Evolutionary conservation across 2,888 invertebrate species (phyloP).

Genomic region (Lycophotia porphyrea): DNA sequence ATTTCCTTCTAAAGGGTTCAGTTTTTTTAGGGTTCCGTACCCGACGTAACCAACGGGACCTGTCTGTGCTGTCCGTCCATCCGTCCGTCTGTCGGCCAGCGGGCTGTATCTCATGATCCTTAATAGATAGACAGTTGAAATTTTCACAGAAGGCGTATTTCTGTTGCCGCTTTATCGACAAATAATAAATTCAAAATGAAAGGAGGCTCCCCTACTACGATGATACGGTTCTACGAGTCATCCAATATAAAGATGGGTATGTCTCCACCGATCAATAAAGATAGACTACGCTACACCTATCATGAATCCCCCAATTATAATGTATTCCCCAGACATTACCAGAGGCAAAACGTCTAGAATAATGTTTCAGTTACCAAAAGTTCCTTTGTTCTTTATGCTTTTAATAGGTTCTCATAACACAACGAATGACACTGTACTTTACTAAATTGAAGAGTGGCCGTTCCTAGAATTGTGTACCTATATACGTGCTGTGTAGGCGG

Average conservation of each 20-base stretch:
- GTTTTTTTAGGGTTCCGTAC: too few species aligned
- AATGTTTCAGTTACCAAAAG: background rate
- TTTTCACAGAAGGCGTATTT: too few species aligned
- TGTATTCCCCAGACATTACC: background rate
- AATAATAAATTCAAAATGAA: too few species aligned
- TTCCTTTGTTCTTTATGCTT: background rate
- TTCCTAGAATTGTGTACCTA: slow-evolving; percentile 1
- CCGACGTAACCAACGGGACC: too few species aligned
- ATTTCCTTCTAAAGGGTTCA: background rate
- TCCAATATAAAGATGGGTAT: background rate
- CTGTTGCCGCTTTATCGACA: too few species aligned
- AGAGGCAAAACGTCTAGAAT: background rate
- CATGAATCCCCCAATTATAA: background rate
- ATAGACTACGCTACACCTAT: background rate
- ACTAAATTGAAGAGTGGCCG: background rate
- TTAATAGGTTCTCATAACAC: background rate
- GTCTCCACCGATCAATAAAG: too few species aligned
- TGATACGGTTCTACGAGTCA: too few species aligned
- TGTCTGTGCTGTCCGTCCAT: too few species aligned
- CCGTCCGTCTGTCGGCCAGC: too few species aligned
- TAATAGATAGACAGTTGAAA: too few species aligned
- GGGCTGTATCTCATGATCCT: too few species aligned
- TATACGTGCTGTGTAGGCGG: background rate
- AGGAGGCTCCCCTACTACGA: too few species aligned
- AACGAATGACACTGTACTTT: background rate